Evolutionary conservation across 2,113 vertebrate genomes (phyloP).

Genomic region (Triplophysa siluroides): DNA sequence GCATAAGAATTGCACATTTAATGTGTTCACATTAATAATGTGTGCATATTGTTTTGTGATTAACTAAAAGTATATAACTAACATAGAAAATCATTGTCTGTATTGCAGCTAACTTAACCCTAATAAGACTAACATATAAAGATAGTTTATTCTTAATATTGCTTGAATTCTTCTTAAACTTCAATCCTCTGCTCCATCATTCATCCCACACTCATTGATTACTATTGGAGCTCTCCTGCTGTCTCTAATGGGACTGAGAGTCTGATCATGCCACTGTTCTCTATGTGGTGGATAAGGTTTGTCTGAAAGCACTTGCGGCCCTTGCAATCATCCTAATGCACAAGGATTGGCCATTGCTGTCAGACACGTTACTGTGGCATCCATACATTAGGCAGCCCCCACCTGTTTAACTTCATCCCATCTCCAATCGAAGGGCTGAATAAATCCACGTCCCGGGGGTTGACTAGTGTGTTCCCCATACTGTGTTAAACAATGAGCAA

Average conservation of each 20-base stretch:
- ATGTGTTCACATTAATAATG: no score
- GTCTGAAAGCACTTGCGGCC: conserved; percentile 62
- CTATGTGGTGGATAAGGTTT: conserved; percentile 28
- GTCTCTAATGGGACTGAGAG: conserved; percentile 52
- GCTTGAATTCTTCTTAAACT: conserved; percentile 4
- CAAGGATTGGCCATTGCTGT: conserved; percentile 84
- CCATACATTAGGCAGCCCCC: conserved; percentile 58
- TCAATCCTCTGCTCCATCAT: conserved; percentile 29
- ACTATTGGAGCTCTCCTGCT: conserved; percentile 35
- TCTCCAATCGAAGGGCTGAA: conserved; percentile 67
- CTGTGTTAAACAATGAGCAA: conserved; percentile 73
- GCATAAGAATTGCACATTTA: no score
- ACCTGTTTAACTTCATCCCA: conserved; percentile 61
- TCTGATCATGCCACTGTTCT: conserved; percentile 50
- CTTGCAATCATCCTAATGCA: conserved; percentile 85
- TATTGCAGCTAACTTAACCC: no score
- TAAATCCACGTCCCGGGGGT: conserved; percentile 72
- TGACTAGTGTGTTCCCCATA: conserved; percentile 73
- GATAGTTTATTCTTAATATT: not conserved
- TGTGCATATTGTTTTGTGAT: no score
- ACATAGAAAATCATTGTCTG: no score
- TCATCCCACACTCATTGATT: conserved; percentile 39
- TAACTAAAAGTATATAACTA: no score
- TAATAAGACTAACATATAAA: not conserved
- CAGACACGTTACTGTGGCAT: conserved; percentile 38